These are phyloP conservation scores for Omphaloscelis lunosa DNA, from an alignment of 2,888 invertebrate species.

Conservation along the genomic window DNA sequence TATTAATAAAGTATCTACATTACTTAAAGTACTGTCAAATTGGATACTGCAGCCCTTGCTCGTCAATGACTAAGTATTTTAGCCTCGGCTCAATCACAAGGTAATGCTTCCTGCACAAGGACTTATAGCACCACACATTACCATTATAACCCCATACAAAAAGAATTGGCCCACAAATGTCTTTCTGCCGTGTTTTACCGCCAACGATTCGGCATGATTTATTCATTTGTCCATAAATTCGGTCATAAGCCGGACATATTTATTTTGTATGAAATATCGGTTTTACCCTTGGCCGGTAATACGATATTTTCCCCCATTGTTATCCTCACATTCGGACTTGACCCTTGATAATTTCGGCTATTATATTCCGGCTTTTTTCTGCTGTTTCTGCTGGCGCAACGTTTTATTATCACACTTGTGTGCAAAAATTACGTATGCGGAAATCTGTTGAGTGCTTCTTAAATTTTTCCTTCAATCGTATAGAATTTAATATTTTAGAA, in stretches of 20 bases:
- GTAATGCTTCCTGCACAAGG: background rate
- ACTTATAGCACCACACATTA: slow-evolving; percentile 10
- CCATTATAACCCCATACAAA: slow-evolving; percentile 35
- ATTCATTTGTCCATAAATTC: slow-evolving; percentile 72
- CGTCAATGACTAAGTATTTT: background rate
- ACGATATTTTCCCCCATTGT: slow-evolving; percentile 79
- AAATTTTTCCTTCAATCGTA: slow-evolving; percentile 14
- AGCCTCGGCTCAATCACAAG: background rate
- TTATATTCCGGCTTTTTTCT: slow-evolving; percentile 64
- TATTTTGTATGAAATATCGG: slow-evolving; percentile 75
- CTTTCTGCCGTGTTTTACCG: slow-evolving; percentile 56
- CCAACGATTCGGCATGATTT: slow-evolving; percentile 65
- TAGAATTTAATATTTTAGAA: background rate
- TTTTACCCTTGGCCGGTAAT: slow-evolving; percentile 72
- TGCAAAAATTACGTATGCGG: slow-evolving; percentile 32
- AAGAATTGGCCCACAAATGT: slow-evolving; percentile 49
- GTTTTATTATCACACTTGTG: slow-evolving; percentile 42
- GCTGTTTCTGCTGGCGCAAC: slow-evolving; percentile 31
- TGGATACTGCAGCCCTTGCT: background rate
- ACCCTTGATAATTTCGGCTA: slow-evolving; percentile 75
- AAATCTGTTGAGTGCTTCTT: slow-evolving; percentile 9
- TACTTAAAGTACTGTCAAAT: background rate
- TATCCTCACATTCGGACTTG: slow-evolving; percentile 72
- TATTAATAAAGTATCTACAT: background rate
- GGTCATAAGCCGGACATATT: slow-evolving; percentile 71